Conservation (phyloP, 2,113 vertebrate genomes). For the Propithecus coquereli region DNA sequence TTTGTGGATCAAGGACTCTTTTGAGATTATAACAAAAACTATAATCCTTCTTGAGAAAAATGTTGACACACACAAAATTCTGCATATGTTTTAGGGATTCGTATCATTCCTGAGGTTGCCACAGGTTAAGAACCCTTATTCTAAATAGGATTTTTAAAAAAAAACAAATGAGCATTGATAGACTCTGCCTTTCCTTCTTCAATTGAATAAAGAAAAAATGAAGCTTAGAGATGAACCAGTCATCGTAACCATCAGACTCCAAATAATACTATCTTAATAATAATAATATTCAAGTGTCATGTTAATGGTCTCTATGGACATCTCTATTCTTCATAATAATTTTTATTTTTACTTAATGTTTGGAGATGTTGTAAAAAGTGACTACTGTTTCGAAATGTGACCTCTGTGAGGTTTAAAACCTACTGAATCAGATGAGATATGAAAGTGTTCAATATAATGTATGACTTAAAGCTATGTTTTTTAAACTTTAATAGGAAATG, state of each 20-base stretch:
- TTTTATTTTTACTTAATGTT: slow-evolving; percentile 88
- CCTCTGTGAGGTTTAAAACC: slow-evolving; percentile 85
- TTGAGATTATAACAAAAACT: background rate
- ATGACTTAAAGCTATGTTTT: slow-evolving; percentile 85
- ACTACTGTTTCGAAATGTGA: slow-evolving; percentile 84
- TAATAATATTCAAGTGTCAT: slow-evolving; percentile 76
- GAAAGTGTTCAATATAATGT: slow-evolving; percentile 80
- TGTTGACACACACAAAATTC: background rate
- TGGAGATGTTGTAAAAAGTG: slow-evolving; percentile 85
- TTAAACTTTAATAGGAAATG: slow-evolving; percentile 84
- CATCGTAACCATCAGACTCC: slow-evolving; percentile 69
- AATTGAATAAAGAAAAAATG: slow-evolving; percentile 14
- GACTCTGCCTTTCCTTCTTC: background rate
- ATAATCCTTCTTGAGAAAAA: background rate
- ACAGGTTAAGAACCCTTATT: background rate
- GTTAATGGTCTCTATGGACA: slow-evolving; percentile 76
- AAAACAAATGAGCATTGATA: background rate
- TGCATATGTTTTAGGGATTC: background rate
- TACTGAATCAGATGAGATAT: slow-evolving; percentile 85
- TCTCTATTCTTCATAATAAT: slow-evolving; percentile 79
- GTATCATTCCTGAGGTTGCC: background rate
- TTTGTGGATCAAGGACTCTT: background rate
- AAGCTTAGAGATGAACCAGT: slow-evolving; percentile 56
- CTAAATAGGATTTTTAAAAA: background rate
- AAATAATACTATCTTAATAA: slow-evolving; percentile 80